Base-by-base conservation (phyloP, 2,888 invertebrate species). In the Stenurella melanura region DNA sequence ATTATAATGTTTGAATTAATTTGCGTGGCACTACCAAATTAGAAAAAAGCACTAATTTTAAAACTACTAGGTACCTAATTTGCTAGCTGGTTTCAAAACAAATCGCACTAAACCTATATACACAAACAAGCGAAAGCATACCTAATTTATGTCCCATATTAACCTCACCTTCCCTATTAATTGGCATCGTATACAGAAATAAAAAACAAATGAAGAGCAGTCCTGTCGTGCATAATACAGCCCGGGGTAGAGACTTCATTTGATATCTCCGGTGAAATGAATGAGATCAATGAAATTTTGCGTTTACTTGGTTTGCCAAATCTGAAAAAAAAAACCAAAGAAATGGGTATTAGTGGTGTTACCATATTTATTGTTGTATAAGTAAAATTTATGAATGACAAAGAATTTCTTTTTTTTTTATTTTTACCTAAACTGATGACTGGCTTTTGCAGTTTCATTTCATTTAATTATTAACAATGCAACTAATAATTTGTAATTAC, bases 81-180 rank as follows among this genome's bases (percentile, higher is more conserved):
- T n/a, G 50, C 50, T 50, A 50, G 50, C 50, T 50, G 50, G n/a
- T 50, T 15, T n/a, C 50, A 4, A 50, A n/a, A 50, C 4, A 50
- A n/a, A n/a, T 50, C n/a, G n/a, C 50, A n/a, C n/a, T 50, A 50
- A 1, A 50, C n/a, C 50, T 15, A n/a, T 15, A n/a, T 19, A 58
- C 58, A 17, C 17, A 10, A 58, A 58, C 12, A 75, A 78, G 77
- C 67, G 72, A 78, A 81, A 79, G 81, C 81, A 81, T 72, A 82
- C 80, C 82, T 82, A 82, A 78, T 75, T 74, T 72, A 80, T 76
- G 77, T 77, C 77, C 81, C 61, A 79, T 80, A 78, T 80, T 79
- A 76, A 77, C 64, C 84, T 83, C 81, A 85, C 85, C 85, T 83
- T 84, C 84, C 80, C 81, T 81, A 67, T 79, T 57, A 74, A 80